Evolutionary conservation across 1,140 invertebrate genomes (phyloP), one percentile per base, ranked within the genome.

Genomic region (Thrips palmi): DNA sequence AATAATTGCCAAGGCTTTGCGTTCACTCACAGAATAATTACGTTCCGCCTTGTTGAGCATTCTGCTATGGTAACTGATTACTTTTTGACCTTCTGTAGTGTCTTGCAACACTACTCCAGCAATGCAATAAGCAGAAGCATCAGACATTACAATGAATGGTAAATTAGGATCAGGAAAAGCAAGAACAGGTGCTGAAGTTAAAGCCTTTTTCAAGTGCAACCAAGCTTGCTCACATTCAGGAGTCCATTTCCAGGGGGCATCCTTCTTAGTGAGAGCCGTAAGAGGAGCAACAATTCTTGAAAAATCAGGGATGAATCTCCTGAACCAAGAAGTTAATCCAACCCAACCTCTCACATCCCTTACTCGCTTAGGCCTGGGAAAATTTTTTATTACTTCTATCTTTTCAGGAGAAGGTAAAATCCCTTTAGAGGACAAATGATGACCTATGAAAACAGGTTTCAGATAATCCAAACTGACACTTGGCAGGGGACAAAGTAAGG

Each of bases 251-350:
- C 56, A 57, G 4, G 1, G 17, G 5, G 28, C 41, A 12, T 51
- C 46, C 40, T 58, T 58, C 20, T 46, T 51, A 1, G 49, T 46
- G 4, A 63, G 31, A 1, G 37, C 35, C 10, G 44, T 50, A 6
- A 61, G 34, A 5, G 58, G 58, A 17, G 47, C 40, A 18, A 57
- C 47, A 4, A 55, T 33, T 2, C 44, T 39, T 0, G 60, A 47
- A 43, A 64, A 67, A 45, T 63, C 46, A 10, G 46, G 44, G 20
- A 65, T 50, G 40, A 62, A 67, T 7, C 49, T 30, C 6, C 54
- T 36, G 41, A 60, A 61, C 45, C 57, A 64, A 3, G 49, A 49
- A 2, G 55, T 47, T 36, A 63, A 52, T 2, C 60, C 62, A 7
- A 63, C 43, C 40, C 66, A 64, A 32, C 55, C 37, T 27, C 55